These are phyloP conservation scores for Spea bombifrons DNA, from an alignment of 2,113 vertebrate species.

Conservation along the genomic window DNA sequence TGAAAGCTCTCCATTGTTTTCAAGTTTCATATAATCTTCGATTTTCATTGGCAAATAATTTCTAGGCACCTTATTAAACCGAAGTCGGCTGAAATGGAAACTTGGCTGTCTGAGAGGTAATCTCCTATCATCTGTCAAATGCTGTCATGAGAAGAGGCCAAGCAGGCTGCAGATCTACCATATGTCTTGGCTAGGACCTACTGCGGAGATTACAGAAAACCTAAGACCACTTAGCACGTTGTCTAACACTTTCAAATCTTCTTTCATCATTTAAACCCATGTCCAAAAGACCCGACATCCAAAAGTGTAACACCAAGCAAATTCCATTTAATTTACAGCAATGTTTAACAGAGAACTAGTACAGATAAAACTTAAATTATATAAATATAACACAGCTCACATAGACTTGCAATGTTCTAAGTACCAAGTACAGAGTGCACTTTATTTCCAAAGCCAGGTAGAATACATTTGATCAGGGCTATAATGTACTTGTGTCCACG, in stretches of 20 bases:
- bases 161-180: constrained; percentile 16
- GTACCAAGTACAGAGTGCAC: too few species aligned
- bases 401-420: not conserved
- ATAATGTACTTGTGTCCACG: too few species aligned
- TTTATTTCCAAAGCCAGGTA: too few species aligned
- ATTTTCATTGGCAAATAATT: constrained; percentile 42
- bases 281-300: not conserved
- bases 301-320: not conserved
- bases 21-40: constrained; percentile 18
- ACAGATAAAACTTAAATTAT: not conserved
- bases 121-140: constrained; percentile 37
- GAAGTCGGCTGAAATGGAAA: constrained; percentile 31
- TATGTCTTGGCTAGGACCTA: constrained; percentile 18
- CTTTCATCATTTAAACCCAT: constrained; percentile 17
- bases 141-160: constrained; percentile 29
- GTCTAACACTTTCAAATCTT: not conserved
- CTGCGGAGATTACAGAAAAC: constrained; percentile 10
- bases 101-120: constrained; percentile 6
- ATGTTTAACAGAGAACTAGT: not conserved
- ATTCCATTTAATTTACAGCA: not conserved
- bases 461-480: too few species aligned
- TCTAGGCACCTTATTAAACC: constrained; percentile 21
- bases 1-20: constrained; percentile 26
- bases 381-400: not conserved
- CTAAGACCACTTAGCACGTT: constrained; percentile 13